These are phyloP conservation scores for Trichechus manatus DNA, from an alignment of 2,113 vertebrate species.

Conservation along the genomic window DNA sequence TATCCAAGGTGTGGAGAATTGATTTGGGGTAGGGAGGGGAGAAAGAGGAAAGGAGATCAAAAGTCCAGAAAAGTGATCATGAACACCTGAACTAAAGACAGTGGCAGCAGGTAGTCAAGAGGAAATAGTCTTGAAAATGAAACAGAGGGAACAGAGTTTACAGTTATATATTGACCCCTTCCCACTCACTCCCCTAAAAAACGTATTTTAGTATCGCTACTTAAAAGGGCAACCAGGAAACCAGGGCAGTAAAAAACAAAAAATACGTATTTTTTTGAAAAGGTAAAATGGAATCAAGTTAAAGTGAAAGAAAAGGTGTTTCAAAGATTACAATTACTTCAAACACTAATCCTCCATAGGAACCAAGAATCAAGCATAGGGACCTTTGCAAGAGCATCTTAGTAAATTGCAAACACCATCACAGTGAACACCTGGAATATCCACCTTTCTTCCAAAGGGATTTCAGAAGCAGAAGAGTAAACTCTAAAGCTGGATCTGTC, in stretches of 20 bases:
- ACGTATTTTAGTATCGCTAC: background rate
- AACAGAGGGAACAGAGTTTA: background rate
- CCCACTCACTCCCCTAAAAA: background rate
- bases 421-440: conserved; percentile 29
- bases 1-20: background rate
- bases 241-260: background rate
- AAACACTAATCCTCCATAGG: background rate
- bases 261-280: background rate
- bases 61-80: conserved; percentile 6
- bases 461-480: conserved; percentile 33
- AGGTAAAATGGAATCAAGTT: conserved; percentile 36
- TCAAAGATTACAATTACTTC: conserved; percentile 50
- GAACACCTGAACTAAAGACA: background rate
- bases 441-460: conserved; percentile 44
- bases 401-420: conserved; percentile 42
- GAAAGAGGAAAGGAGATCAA: background rate
- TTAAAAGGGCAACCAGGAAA: conserved; percentile 55
- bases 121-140: conserved; percentile 2
- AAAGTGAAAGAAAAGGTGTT: conserved; percentile 39
- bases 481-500: conserved; percentile 57
- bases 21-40: background rate
- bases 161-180: background rate
- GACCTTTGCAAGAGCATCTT: conserved; percentile 51
- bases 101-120: background rate
- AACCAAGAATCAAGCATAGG: conserved; percentile 48